Percentiles rank a stretch among this genome's conserved stretches.
phyloP scores from a whole-genome alignment of 2,888 invertebrate species.

The Volucella inanis region DNA sequence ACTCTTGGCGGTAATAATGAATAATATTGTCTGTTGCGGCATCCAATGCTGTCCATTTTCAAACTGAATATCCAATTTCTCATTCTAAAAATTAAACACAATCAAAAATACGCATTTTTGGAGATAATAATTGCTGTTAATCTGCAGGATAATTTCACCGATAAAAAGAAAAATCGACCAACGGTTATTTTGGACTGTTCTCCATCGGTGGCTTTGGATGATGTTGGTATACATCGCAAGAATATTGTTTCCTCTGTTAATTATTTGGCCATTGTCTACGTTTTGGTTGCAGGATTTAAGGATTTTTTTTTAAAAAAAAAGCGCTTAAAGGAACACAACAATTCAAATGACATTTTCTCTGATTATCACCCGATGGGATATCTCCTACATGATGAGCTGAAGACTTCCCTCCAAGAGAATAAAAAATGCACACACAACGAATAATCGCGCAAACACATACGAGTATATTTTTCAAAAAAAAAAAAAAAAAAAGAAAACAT shows the following conservation, averaged over 20 bases:
- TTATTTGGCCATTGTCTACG: slow-evolving; percentile 51
- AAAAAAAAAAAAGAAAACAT: too few species aligned
- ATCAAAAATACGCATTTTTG: slow-evolving; percentile 14
- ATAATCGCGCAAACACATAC: too few species aligned
- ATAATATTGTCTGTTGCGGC: too few species aligned
- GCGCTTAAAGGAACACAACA: slow-evolving; percentile 1
- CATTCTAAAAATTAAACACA: slow-evolving; percentile 30
- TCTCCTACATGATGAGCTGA: slow-evolving; percentile 23
- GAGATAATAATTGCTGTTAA: slow-evolving; percentile 67
- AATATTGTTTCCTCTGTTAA: slow-evolving; percentile 63
- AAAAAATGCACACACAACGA: not conserved
- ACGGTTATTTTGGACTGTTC: slow-evolving; percentile 3
- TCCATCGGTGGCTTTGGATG: not conserved
- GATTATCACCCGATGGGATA: slow-evolving; percentile 53
- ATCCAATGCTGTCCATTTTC: not conserved
- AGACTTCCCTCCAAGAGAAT: slow-evolving; percentile 9
- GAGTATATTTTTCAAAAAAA: too few species aligned
- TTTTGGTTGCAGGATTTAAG: slow-evolving; percentile 24
- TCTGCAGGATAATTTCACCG: slow-evolving; percentile 54
- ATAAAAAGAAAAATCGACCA: slow-evolving; percentile 32
- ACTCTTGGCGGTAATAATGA: too few species aligned
- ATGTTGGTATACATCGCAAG: slow-evolving; percentile 43
- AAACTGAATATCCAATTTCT: slow-evolving; percentile 18
- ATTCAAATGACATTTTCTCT: slow-evolving; percentile 58
- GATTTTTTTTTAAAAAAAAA: slow-evolving; percentile 48